These are phyloP conservation scores for Horisme vitalbata DNA, from an alignment of 2,888 invertebrate genomes.

Conservation along the genomic window DNA sequence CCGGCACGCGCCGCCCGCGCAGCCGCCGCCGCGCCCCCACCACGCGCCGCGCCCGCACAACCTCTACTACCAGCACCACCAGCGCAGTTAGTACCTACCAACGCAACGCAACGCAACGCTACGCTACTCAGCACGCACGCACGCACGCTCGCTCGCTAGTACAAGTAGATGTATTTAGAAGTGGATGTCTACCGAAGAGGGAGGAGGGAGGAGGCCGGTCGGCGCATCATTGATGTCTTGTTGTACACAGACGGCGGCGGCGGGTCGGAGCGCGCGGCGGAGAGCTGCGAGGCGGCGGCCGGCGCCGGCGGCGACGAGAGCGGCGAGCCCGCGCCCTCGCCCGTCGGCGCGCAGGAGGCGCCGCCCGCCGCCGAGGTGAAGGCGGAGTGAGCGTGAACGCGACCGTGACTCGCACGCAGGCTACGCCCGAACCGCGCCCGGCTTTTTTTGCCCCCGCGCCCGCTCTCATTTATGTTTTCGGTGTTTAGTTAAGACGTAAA, in stretches of 20 bases:
- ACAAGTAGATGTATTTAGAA: constrained; percentile 13
- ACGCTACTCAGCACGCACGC: constrained; percentile 12
- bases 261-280: constrained; percentile 56
- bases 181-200: constrained; percentile 9
- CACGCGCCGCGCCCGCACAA: constrained; percentile 56
- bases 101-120: constrained; percentile 7
- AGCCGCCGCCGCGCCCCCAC: constrained; percentile 33
- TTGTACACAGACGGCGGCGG: constrained; percentile 49
- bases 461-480: constrained; percentile 63
- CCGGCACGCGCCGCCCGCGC: constrained; percentile 55
- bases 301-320: constrained; percentile 46
- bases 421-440: constrained; percentile 35
- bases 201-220: constrained; percentile 3
- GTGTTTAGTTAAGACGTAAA: constrained; percentile 78
- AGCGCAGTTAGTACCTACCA: constrained; percentile 67
- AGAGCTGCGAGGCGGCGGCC: constrained; percentile 46
- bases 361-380: constrained; percentile 53
- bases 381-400: constrained; percentile 56
- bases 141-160: constrained; percentile 16
- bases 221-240: constrained; percentile 22
- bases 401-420: constrained; percentile 30
- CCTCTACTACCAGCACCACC: constrained; percentile 75
- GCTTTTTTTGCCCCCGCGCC: constrained; percentile 29
- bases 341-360: constrained; percentile 35
- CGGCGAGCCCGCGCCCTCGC: constrained; percentile 48